phyloP scores from a whole-genome alignment of 2,797 vertebrate species.

The Poliocrania exsul region DNA sequence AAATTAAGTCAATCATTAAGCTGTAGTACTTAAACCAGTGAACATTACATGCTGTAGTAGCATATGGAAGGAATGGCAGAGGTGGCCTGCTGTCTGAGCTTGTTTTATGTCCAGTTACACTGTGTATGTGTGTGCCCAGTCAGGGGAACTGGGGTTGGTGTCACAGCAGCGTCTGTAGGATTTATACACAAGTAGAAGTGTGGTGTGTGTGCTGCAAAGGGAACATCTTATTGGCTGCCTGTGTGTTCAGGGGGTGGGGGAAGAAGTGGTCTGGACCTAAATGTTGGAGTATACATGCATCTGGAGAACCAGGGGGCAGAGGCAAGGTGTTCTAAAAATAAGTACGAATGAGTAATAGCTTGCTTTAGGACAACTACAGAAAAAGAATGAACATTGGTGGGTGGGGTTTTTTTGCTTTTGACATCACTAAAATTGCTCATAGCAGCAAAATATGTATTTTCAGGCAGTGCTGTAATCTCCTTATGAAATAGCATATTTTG shows the following conservation, averaged over 20 bases:
- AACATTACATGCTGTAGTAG: background rate
- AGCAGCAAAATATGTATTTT: background rate
- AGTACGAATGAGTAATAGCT: background rate
- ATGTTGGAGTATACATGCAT: background rate
- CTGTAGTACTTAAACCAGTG: background rate
- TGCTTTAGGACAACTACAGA: background rate
- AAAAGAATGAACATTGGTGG: background rate
- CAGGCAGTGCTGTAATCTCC: background rate
- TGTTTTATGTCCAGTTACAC: background rate
- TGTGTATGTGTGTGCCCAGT: background rate
- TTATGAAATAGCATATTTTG: background rate
- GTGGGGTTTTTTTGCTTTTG: background rate
- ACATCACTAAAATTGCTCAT: background rate
- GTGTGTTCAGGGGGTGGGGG: background rate
- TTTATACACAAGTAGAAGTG: background rate
- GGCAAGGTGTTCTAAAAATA: background rate
- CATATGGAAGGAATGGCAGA: background rate
- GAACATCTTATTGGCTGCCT: background rate
- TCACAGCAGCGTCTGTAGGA: background rate
- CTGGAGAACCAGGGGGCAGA: background rate
- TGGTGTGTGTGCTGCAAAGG: background rate
- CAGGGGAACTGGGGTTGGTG: fast-evolving
- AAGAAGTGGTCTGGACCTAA: background rate
- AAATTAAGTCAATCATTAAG: background rate
- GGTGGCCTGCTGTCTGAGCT: background rate